These are phyloP conservation scores for Echinometra lucunter DNA, from an alignment of 53 echinoderm and acorn worm species.

Conservation along the genomic window DNA sequence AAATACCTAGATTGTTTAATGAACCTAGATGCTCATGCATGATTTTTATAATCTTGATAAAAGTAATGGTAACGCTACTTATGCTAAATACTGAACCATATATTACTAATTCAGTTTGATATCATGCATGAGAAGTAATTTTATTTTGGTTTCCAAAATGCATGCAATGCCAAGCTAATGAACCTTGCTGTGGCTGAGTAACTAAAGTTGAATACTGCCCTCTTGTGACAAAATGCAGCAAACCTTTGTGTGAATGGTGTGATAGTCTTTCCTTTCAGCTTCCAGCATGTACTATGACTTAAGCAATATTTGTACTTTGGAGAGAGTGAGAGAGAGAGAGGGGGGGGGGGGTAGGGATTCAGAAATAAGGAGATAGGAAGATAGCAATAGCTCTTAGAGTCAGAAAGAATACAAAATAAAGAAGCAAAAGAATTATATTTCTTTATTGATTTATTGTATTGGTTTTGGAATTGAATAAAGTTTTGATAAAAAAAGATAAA, in stretches of 20 bases:
- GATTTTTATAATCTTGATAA: background rate
- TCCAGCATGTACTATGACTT: background rate
- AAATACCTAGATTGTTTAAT: too few relatives aligned
- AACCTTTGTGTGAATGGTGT: background rate
- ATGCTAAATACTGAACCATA: too few relatives aligned
- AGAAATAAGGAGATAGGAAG: too few relatives aligned
- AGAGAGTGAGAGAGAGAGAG: background rate
- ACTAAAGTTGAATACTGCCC: background rate
- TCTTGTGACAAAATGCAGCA: constrained; percentile 1
- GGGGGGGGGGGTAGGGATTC: too few relatives aligned
- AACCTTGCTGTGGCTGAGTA: background rate
- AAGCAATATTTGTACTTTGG: background rate
- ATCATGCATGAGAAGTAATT: too few relatives aligned
- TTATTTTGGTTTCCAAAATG: background rate
- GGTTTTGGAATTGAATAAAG: too few relatives aligned
- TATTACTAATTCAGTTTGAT: background rate
- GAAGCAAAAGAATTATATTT: too few relatives aligned
- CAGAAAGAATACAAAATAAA: too few relatives aligned
- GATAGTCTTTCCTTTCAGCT: background rate
- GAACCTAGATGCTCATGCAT: too few relatives aligned
- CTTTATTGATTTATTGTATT: too few relatives aligned
- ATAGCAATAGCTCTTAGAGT: too few relatives aligned
- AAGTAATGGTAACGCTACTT: background rate
- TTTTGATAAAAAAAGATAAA: too few relatives aligned
- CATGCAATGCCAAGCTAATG: background rate